Evolutionary conservation across 2,113 vertebrate genomes (phyloP).

Genomic region (Oncorhynchus kisutch): DNA sequence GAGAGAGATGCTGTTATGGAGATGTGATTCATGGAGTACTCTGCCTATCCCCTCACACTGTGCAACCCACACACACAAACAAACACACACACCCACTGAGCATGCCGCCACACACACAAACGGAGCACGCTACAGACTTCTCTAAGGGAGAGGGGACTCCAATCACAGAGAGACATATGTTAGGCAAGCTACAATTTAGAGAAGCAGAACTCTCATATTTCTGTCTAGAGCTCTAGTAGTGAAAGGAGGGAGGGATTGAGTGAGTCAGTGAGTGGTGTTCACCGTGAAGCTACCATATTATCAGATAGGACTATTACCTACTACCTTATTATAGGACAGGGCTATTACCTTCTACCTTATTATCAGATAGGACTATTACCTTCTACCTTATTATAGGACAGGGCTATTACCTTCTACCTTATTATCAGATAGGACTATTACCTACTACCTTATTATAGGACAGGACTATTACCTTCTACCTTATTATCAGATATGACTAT

Average conservation of each 20-base stretch:
- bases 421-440: no score
- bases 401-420: no score
- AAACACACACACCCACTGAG: conserved; percentile 11
- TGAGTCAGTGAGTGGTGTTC: conserved; percentile 12
- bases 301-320: no score
- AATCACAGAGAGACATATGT: conserved; percentile 43
- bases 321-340: no score
- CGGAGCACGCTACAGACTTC: conserved; percentile 51
- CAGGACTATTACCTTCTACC: no score
- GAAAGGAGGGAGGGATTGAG: not conserved
- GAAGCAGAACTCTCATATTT: not conserved
- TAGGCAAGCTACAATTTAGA: conserved; percentile 42
- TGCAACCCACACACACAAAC: not conserved
- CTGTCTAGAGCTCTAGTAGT: not conserved
- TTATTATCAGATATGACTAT: fast-evolving
- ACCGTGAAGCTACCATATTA: no score
- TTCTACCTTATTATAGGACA: no score
- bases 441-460: no score
- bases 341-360: no score
- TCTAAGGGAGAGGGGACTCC: conserved; percentile 32
- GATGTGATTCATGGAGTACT: conserved; percentile 60
- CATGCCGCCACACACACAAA: conserved; percentile 29
- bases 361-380: no score
- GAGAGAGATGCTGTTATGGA: conserved; percentile 58
- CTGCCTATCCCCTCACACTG: conserved; percentile 42